Evolutionary conservation across 2,888 invertebrate species (phyloP), one percentile per base, ranked within the genome.

Genomic region (Aspidiotus destructor): DNA sequence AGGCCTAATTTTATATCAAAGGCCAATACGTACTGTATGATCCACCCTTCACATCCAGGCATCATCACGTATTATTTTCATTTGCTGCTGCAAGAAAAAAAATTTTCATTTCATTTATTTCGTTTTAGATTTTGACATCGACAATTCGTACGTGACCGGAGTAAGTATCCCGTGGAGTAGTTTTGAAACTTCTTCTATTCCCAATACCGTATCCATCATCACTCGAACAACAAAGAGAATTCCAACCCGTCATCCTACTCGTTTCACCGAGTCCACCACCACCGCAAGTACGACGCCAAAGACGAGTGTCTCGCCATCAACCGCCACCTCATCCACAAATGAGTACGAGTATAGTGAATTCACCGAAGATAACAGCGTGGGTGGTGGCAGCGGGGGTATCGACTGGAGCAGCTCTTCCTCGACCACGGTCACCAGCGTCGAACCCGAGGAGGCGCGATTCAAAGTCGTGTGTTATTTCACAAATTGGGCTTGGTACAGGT

Each of bases 381-480:
- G 28, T 28, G 28, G 28, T 28, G 28, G 28, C 28, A 11, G 65
- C 57, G 16, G 58, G 15, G 53, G 55, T n/a, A 16, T 17, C 17
- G 55, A 54, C 9, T 54, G 55, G 55, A 17, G 55, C 17, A 54
- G 55, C 55, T 54, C 55, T n/a, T 54, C 55, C 55, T n/a, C 13
- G 13, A 52, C 52, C 5, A 54, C 55, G 15, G 9, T 17, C n/a
- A 54, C 7, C 5, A 54, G 16, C 9, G 16, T 13, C 28, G 58
- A 73, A 13, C 73, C 73, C 8, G 69, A 62, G 16, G 52, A 16
- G 11, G 8, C 16, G 5, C 78, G 81, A 41, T 91, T 82, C 74
- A 92, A 91, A 80, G 86, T 92, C 0, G 86, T 93, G 7, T 93
- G 93, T 75, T 93, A 93, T 76, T 93, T 92, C 76, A 92, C 92